Evolutionary conservation across 2,113 vertebrate species (phyloP), one percentile per base, ranked within the genome.

Genomic region (Rallus limicola): DNA sequence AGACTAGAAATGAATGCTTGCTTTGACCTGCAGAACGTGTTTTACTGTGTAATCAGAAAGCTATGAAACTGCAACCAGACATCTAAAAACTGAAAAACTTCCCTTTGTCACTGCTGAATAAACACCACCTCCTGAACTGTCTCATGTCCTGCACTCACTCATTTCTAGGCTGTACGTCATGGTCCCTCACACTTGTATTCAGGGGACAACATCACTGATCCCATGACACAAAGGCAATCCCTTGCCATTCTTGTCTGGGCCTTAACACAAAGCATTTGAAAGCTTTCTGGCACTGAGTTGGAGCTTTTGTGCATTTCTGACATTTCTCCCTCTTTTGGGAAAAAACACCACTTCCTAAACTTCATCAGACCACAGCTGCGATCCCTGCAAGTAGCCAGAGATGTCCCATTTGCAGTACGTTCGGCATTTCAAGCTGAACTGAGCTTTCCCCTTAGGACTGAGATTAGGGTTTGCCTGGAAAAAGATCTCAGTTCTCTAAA

Each of bases 401-500:
- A 46, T 9, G 9, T 40, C 53, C n/a, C 55, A 18, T 76, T 60
- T 62, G 67, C 38, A 82, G 46, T 6, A 69, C 21, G 11, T 48
- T 48, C 19, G 34, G 48, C n/a, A 14, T 3, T 63, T 48, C 36
- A 63, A 69, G 3, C 13, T 88, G 62, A 90, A 92, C 26, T 7
- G 36, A 74, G 26, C 10, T 50, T 59, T 86, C 67, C 28, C 36
- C 56, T 83, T 69, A 55, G 74, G 78, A 59, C 1, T 4, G 4
- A 82, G 44, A 94, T 82, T 76, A 89, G 20, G 48, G 28, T 79
- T 91, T 82, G 8, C 83, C 67, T 28, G 36, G 63, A 80, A 91
- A 91, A 55, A 91, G 82, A 94, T 60, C 69, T 92, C 67, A 82
- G 53, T 58, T 29, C 40, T 31, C 87, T 59, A 55, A 76, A 93